Evolutionary conservation across 2,797 vertebrate genomes (phyloP), one percentile per base, ranked within the genome.

Genomic region (Melanotaenia boesemani): DNA sequence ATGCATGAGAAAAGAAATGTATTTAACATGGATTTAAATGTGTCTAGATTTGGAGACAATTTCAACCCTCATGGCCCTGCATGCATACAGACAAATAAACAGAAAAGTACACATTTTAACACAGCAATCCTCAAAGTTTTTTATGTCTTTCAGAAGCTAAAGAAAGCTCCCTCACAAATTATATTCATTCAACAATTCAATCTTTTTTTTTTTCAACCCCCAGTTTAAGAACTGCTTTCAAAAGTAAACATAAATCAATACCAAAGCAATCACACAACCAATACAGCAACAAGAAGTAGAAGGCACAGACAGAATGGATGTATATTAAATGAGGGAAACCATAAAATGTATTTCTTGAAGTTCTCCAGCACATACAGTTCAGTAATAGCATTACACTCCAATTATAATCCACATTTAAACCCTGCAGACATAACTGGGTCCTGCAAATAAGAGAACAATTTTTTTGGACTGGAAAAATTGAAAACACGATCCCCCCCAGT

Each of bases 201-300:
- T 22, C 20, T 20, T 6, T 20, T n/a, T 48, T 48, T 52, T 22
- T 52, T 24, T 52, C 10, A 10, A 22, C n/a, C 3, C 10, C 22
- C 50, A 22, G n/a, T 24, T 52, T 52, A 5, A 34, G 28, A 58
- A 36, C 18, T 3, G 18, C 34, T 8, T 54, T 5, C 50, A 16
- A 0, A 30, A 13, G 2, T 46, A 63, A 67, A 60, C 10, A 58
- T 26, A 34, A 74, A 77, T 75, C 63, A 52, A 63, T 70, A 73
- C 13, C 28, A 44, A 70, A 67, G 39, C 46, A 69, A 58, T 63
- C 50, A 32, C 63, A 26, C 39, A 66, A 59, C 48, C 11, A 55
- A 54, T 54, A 54, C 50, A 54, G 50, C 50, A 54, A 24, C 22
- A 54, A 13, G 10, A 54, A 24, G 9, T 22, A 68, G n/a, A 48